A percentile compares a stretch with the other conserved stretches of the same genome.
Evolutionary conservation across 2,888 invertebrate species (phyloP).

Genomic region (Leptothorax acervorum): DNA sequence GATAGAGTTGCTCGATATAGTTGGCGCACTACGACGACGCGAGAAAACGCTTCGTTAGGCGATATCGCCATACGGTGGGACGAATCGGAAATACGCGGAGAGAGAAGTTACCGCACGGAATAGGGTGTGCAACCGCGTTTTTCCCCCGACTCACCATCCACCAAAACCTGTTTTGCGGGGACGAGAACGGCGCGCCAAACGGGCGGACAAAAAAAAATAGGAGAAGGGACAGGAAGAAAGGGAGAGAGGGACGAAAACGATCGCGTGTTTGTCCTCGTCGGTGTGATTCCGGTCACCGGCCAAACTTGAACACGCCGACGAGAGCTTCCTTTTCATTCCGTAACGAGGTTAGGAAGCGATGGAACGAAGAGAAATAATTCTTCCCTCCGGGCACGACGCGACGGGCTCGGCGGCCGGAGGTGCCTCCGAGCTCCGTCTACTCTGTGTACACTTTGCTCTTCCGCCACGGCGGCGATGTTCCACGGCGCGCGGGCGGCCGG

Average conservation of each 20-base stretch:
- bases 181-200: slow-evolving; percentile 24
- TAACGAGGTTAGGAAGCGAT: slow-evolving; percentile 74
- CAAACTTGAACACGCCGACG: slow-evolving; percentile 10
- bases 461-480: slow-evolving; percentile 58
- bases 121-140: slow-evolving; percentile 71
- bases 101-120: slow-evolving; percentile 60
- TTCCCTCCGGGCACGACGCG: slow-evolving; percentile 42
- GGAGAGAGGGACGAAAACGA: slow-evolving; percentile 8
- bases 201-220: neutral
- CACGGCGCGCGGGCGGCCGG: neutral
- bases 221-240: slow-evolving; percentile 21
- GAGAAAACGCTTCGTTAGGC: slow-evolving; percentile 50
- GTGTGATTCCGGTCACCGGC: slow-evolving; percentile 37
- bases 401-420: slow-evolving; percentile 7
- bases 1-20: slow-evolving; percentile 35
- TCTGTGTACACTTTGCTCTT: slow-evolving; percentile 29
- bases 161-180: slow-evolving; percentile 42
- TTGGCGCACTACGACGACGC: slow-evolving; percentile 4
- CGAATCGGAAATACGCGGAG: slow-evolving; percentile 39
- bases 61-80: slow-evolving; percentile 43
- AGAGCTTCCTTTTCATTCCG: slow-evolving; percentile 72
- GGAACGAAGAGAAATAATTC: slow-evolving; percentile 72
- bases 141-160: slow-evolving; percentile 61
- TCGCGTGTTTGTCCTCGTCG: slow-evolving; percentile 37
- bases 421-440: slow-evolving; percentile 25